phyloP scores from a whole-genome alignment of 2,797 vertebrate genomes.

The Chelmon rostratus region DNA sequence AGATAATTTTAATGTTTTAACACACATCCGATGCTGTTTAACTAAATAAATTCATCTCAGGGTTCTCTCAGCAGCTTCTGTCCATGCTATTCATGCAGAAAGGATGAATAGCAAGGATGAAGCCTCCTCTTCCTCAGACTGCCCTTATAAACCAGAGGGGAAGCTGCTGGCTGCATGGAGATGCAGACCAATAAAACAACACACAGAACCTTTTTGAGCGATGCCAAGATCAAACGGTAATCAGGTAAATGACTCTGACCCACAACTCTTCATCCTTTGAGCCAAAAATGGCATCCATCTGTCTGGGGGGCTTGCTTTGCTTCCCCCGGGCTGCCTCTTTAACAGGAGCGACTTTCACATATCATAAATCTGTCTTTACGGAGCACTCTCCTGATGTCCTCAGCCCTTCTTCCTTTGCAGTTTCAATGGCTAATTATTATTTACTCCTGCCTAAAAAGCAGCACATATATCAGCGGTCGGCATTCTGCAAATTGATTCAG shows the following conservation, averaged over 20 bases:
- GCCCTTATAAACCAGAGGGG: neutral
- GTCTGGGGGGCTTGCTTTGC: neutral
- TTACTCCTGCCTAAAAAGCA: neutral
- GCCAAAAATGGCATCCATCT: neutral
- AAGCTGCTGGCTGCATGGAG: neutral
- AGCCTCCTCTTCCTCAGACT: neutral
- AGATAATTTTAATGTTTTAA: too few species aligned
- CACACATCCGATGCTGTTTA: too few species aligned
- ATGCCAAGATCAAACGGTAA: constrained; percentile 1
- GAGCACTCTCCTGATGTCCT: neutral
- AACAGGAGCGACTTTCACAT: neutral
- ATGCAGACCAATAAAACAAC: neutral
- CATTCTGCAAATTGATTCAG: neutral
- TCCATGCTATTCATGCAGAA: too few species aligned
- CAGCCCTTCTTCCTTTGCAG: neutral
- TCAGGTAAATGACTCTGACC: constrained; percentile 15
- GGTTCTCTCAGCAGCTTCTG: too few species aligned
- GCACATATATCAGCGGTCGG: neutral
- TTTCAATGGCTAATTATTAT: neutral
- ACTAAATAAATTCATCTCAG: too few species aligned
- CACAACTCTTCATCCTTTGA: constrained; percentile 1
- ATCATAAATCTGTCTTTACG: neutral
- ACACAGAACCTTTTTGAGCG: neutral
- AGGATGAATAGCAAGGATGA: too few species aligned
- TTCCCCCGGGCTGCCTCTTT: neutral